A percentile compares a stretch with the other conserved stretches of the same genome.
Evolutionary conservation across 2,113 vertebrate genomes (phyloP).

Genomic region (Zosterops japonicus): DNA sequence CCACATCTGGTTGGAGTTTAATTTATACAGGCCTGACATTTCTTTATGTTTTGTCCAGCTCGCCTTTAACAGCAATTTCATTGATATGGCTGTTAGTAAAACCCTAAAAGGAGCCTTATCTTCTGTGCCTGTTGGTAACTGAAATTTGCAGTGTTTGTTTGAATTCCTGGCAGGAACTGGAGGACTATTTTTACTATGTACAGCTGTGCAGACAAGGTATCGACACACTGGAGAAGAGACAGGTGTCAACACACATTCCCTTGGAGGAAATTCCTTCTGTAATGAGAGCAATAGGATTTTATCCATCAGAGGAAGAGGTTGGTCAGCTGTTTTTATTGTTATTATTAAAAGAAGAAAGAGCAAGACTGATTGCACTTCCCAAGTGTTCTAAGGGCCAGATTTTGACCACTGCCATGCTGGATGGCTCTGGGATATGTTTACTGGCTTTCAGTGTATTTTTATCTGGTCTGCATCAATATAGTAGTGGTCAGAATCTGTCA

Average conservation of each 20-base stretch:
- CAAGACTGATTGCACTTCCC: neutral
- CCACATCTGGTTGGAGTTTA: neutral
- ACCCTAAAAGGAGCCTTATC: neutral
- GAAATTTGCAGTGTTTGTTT: neutral
- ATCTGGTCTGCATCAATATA: neutral
- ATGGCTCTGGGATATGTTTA: neutral
- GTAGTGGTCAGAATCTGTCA: neutral
- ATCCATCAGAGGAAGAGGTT: slow-evolving; percentile 90
- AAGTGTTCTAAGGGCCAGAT: neutral
- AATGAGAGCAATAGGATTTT: slow-evolving; percentile 90
- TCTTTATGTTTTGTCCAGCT: neutral
- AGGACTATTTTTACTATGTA: slow-evolving; percentile 92
- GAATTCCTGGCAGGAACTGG: slow-evolving; percentile 81
- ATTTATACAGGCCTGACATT: neutral
- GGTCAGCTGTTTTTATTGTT: neutral
- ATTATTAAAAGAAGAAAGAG: neutral
- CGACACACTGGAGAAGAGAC: slow-evolving; percentile 77
- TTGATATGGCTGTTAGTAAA: slow-evolving; percentile 1
- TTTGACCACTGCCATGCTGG: neutral
- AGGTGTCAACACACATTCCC: slow-evolving; percentile 80
- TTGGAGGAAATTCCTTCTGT: slow-evolving; percentile 85
- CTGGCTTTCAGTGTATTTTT: neutral
- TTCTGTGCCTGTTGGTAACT: neutral
- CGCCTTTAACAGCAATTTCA: neutral
- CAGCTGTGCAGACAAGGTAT: slow-evolving; percentile 83